A percentile compares a stretch with the other conserved stretches of the same genome.
These are phyloP conservation scores for Florisuga fusca DNA, from an alignment of 2,797 vertebrate genomes.

Conservation along the genomic window DNA sequence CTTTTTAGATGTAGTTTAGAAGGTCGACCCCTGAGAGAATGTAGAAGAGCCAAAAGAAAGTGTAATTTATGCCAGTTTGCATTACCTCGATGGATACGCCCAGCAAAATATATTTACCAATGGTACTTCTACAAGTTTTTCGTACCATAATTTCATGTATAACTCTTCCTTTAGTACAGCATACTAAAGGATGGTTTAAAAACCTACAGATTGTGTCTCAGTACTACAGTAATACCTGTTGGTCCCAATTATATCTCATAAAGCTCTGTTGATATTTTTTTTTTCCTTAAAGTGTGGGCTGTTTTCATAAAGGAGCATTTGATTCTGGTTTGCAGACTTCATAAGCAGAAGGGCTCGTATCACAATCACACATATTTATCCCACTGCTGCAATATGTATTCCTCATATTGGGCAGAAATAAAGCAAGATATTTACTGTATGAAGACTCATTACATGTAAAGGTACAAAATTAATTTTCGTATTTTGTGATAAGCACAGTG, in stretches of 20 bases:
- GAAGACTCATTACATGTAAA: background rate
- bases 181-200: conserved; percentile 23
- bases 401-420: background rate
- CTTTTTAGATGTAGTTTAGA: conserved; percentile 16
- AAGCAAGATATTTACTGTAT: background rate
- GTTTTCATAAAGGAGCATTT: background rate
- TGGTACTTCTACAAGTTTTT: conserved; percentile 37
- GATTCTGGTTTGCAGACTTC: conserved; percentile 9
- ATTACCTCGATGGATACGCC: conserved; percentile 41
- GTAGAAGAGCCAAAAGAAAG: conserved; percentile 41
- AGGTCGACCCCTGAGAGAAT: background rate
- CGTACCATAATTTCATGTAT: conserved; percentile 42
- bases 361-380: background rate
- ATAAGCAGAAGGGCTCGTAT: background rate
- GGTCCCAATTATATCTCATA: conserved; percentile 28
- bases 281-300: background rate
- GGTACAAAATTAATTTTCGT: background rate
- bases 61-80: conserved; percentile 38
- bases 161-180: conserved; percentile 34
- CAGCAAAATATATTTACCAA: conserved; percentile 51
- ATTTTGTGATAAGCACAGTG: background rate
- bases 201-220: background rate
- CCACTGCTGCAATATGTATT: background rate
- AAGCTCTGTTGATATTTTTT: background rate
- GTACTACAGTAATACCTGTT: conserved; percentile 43